Base-by-base conservation (phyloP, 2,113 vertebrate species). In the Pogonocichla stellata region DNA sequence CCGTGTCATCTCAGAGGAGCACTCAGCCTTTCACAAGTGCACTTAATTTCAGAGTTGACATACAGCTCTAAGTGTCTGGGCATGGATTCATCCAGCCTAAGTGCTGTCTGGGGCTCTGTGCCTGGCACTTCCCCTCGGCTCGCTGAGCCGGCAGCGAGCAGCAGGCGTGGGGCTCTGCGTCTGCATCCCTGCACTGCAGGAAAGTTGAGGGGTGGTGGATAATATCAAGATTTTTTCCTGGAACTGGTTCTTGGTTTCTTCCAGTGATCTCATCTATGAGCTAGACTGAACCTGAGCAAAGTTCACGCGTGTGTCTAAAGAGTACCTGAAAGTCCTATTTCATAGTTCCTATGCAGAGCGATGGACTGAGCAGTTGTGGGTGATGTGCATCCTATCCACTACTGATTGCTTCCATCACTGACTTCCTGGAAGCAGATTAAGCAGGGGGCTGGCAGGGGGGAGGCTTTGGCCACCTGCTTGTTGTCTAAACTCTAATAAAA, bases 11-110 rank as follows among this genome's bases (percentile, higher is more conserved):
- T 90, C 92, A 88, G 48, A 95, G 92, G 75, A 92, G 92, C 64
- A 34, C 90, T 95, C 67, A 56, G 61, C 69, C 82, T 90, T 92
- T 92, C 93, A 88, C 79, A 96, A 95, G 75, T 66, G 86, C 88
- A 71, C 87, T 95, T 97, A 91, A 94, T 96, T 95, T 92, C 38
- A 5, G 79, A 95, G 88, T 64, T 92, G 90, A 93, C 86, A 91
- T 40, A 77, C 85, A 94, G 82, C 79, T 80, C 58, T 94, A 65
- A 92, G 72, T 80, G 91, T 61, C 90, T 92, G 93, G 95, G 92
- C 96, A 84, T 5, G 10, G 67, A 83, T 96, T 96, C 87, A 80
- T 92, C 38, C 91, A 61, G 58, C 57, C 81, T 94, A 40, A 95
- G 57, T n/a, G 74, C 79, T 2, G 58, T 34, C 80, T 93, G 84